Evolutionary conservation across 1,140 invertebrate genomes (phyloP), one percentile per base, ranked within the genome.

Genomic region (Melitaea cinxia): DNA sequence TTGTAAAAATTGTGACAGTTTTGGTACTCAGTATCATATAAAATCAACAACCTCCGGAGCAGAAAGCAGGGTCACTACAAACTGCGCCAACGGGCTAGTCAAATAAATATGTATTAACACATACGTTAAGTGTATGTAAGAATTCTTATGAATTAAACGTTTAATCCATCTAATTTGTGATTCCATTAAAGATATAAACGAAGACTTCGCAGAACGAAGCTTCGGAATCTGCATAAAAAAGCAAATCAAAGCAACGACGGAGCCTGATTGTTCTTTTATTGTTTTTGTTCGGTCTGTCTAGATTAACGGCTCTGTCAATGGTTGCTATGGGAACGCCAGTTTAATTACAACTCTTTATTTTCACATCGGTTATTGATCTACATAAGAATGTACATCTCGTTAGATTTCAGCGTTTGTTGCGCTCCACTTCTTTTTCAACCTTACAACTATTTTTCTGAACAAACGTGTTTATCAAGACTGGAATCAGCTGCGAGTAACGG

Each of bases 241-340:
- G n/a, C 23, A 47, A 30, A 49, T 33, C 10, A 23, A 33, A 21
- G 19, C 17, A 21, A 10, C 15, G n/a, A 21, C n/a, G 21, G 30
- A 49, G 14, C 15, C 56, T 47, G 28, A 59, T 50, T 24, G 24
- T 19, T 14, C 5, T 33, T 59, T 60, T 52, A 37, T 60, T 60
- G 57, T 59, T 52, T n/a, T 50, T 45, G 37, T 55, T 55, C 17
- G n/a, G 30, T 37, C 30, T 54, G 30, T n/a, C 53, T 45, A 45
- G 42, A 45, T 45, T 45, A 45, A 45, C 42, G 42, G 42, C 42
- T 45, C 19, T 45, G 42, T 45, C 42, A 45, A 45, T 21, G 42
- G 9, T 45, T 19, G 42, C 19, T 21, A 21, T 23, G 42, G 17
- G 42, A 45, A 21, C 23, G 19, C 42, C 42, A 45, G 42, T 45